Base-by-base conservation (phyloP, 1,140 invertebrate genomes). In the Melanaphis sacchari region DNA sequence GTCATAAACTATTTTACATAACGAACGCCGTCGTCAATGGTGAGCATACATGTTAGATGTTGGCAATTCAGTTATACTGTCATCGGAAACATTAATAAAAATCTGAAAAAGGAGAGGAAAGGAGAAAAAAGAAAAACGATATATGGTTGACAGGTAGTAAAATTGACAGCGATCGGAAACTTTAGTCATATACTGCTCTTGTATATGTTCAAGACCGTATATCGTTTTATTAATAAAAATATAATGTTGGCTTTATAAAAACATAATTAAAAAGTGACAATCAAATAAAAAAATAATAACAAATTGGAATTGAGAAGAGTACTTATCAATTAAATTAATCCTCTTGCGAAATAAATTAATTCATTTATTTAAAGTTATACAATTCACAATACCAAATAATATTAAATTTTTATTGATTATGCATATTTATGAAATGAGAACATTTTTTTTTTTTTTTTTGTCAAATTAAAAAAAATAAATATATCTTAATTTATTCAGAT, bases 41-140 rank as follows among this genome's bases (percentile, higher is more conserved):
- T 87, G 18, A 43, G n/a, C 43, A 49, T 88, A 88, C 85, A 22
- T 88, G n/a, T 49, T 36, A 9, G 26, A 7, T 88, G 49, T 88
- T 88, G 43, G 31, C n/a, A 88, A 49, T 40, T 41, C 26, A 85
- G 84, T 85, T 43, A 43, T 85, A 26, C 41, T 31, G 41, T 49
- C 85, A 49, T 49, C 43, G 43, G 43, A 88, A 88, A 88, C 85
- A 88, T 88, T 88, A 88, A 88, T 88, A 88, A 88, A 88, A 88
- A 49, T 88, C 43, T 46, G 43, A 88, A 88, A 88, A 36, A 46
- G 31, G 85, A n/a, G 43, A 46, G 85, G 26, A 46, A n/a, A 88
- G 21, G 43, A 7, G 3, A 46, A 49, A 49, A 88, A 88, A 49
- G 21, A 88, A 88, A 49, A 88, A 88, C 43, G 31, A 88, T 88